These are phyloP conservation scores for Aporophyla lueneburgensis DNA, from an alignment of 2,888 invertebrate genomes.

Conservation along the genomic window DNA sequence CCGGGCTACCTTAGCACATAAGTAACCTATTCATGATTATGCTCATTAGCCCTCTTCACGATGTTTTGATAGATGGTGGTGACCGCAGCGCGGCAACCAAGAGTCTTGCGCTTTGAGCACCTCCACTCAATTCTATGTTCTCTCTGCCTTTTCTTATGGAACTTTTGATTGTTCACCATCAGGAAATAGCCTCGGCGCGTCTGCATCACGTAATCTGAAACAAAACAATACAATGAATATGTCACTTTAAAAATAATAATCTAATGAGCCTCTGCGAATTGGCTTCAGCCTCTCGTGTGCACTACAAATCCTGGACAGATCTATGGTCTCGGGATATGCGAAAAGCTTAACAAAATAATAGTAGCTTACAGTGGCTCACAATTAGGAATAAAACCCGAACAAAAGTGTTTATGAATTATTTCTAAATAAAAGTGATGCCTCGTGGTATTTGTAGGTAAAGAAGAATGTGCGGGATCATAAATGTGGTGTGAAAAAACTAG, in stretches of 20 bases:
- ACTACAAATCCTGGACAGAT: background rate
- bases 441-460: background rate
- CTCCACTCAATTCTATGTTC: constrained; percentile 68
- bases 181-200: constrained; percentile 64
- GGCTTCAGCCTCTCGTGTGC: background rate
- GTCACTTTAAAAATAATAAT: background rate
- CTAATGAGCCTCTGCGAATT: background rate
- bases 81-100: constrained; percentile 73
- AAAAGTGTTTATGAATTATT: background rate
- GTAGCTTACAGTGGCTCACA: background rate
- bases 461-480: background rate
- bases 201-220: constrained; percentile 44
- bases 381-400: background rate
- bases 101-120: constrained; percentile 68
- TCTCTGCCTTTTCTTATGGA: constrained; percentile 67
- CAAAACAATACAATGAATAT: background rate
- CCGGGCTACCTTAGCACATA: background rate
- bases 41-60: constrained; percentile 64
- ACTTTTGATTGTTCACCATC: constrained; percentile 69
- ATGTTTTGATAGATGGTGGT: constrained; percentile 70
- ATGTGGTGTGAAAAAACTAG: too few species aligned
- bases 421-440: background rate
- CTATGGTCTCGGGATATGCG: background rate
- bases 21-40: constrained; percentile 66
- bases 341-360: background rate